phyloP scores from a whole-genome alignment of 2,113 vertebrate species.

The Peucedramus taeniatus region DNA sequence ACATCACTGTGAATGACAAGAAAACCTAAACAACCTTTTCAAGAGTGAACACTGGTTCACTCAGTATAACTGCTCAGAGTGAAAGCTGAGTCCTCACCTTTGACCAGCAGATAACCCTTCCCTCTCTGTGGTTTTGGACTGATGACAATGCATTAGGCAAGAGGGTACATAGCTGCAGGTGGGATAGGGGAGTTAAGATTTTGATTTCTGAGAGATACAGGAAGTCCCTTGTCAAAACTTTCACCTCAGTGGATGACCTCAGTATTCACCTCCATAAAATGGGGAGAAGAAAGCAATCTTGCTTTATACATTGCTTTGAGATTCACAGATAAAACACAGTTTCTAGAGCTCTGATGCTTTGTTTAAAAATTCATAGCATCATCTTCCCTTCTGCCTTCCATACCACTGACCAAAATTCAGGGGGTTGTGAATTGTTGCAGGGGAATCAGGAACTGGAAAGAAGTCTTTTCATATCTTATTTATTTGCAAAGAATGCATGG shows the following conservation, averaged over 20 bases:
- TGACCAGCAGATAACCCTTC: neutral
- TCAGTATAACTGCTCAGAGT: neutral
- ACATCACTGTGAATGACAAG: neutral
- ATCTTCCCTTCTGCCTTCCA: neutral
- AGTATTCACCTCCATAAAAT: neutral
- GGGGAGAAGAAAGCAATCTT: neutral
- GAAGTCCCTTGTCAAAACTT: neutral
- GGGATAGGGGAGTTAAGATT: neutral
- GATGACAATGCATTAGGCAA: neutral
- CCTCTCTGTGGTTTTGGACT: neutral
- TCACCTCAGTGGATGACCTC: neutral
- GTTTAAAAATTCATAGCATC: slow-evolving; percentile 2
- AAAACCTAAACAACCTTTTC: neutral
- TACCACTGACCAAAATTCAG: neutral
- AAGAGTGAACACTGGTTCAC: neutral
- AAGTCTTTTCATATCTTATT: neutral
- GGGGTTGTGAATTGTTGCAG: neutral
- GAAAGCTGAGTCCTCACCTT: neutral
- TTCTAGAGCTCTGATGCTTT: neutral
- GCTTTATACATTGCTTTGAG: neutral
- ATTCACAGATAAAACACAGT: neutral
- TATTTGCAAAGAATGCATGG: neutral
- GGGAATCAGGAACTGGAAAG: neutral
- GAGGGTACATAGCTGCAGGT: neutral
- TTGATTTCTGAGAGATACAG: neutral